Evolutionary conservation across 2,797 vertebrate genomes (phyloP), one percentile per base, ranked within the genome.

Genomic region (Siniperca undulata): DNA sequence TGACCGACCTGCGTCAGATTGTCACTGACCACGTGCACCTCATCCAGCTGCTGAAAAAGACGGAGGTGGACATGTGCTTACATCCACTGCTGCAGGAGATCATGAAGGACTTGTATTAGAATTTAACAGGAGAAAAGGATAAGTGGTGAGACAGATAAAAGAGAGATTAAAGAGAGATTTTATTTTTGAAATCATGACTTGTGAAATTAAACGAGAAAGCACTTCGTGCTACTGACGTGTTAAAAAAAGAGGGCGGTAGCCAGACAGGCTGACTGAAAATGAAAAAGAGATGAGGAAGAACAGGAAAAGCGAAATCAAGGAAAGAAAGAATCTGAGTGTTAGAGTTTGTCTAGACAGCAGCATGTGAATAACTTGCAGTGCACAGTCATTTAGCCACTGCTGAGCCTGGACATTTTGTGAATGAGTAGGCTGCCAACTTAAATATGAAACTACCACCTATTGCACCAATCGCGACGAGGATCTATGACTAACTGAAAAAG

Each of bases 1-100:
- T 99, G 98, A 99, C 98, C 7, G 98, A 99, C 96, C 97, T 99
- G 91, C 96, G 98, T 85, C 98, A 99, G 95, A 97, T 99, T 24
- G 98, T 99, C 80, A 97, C 98, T 0, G 96, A 99, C 85, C 98
- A 99, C 0, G 98, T 99, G 83, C 98, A 98, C 94, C 93, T 98
- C 42, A 95, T 99, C 91, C 97, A 99, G 92, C 94, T 99, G 68
- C 96, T 99, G 85, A 98, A 98, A 95, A 98, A 99, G 93, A 97
- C 97, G 0, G 98, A 99, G 93, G 92, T 97, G 46, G 98, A 99
- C 91, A 97, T 99, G 96, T 97, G 96, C 85, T 93, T 99, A 66
- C 98, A 99, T 81, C 98, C 98, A 0, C 97, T 99, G 81, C 95
- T 99, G 79, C 98, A 99, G 89, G 98, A 99, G 93, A 99, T 99